A percentile compares a stretch with the other conserved stretches of the same genome.
These are phyloP conservation scores for Urocynchramus pylzowi DNA, from an alignment of 2,113 vertebrate genomes.

Conservation along the genomic window DNA sequence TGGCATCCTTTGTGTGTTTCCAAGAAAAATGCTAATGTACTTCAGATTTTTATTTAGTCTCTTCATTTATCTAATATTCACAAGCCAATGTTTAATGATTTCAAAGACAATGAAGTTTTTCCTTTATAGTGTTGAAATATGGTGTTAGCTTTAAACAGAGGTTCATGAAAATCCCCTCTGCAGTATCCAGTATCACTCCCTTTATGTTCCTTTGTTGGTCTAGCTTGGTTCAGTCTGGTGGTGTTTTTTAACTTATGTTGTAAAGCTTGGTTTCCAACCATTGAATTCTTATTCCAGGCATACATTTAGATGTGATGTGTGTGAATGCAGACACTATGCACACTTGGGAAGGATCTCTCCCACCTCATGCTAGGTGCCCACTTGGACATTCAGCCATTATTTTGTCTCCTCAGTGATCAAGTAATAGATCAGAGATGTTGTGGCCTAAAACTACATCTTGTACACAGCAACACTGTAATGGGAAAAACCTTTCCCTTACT, in stretches of 20 bases:
- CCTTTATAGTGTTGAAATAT: neutral
- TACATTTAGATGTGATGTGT: neutral
- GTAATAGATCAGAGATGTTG: neutral
- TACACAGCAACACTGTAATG: neutral
- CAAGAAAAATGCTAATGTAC: neutral
- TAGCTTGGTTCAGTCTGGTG: neutral
- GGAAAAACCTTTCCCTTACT: neutral
- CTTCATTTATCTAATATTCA: neutral
- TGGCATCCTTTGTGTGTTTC: neutral
- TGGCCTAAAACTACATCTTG: neutral
- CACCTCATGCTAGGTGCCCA: neutral
- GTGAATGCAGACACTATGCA: rapidly evolving
- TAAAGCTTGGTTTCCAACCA: neutral
- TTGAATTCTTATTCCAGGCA: neutral
- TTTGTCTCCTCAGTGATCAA: neutral
- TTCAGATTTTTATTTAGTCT: neutral
- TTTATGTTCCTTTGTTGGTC: neutral
- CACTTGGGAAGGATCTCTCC: neutral
- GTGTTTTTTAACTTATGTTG: neutral
- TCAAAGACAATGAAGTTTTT: neutral
- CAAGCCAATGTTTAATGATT: neutral
- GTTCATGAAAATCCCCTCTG: neutral
- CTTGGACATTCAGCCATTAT: neutral
- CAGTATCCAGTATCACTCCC: neutral
- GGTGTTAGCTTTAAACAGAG: neutral